Conservation (phyloP, 2,888 invertebrate species). For the Urechis unicinctus region DNA sequence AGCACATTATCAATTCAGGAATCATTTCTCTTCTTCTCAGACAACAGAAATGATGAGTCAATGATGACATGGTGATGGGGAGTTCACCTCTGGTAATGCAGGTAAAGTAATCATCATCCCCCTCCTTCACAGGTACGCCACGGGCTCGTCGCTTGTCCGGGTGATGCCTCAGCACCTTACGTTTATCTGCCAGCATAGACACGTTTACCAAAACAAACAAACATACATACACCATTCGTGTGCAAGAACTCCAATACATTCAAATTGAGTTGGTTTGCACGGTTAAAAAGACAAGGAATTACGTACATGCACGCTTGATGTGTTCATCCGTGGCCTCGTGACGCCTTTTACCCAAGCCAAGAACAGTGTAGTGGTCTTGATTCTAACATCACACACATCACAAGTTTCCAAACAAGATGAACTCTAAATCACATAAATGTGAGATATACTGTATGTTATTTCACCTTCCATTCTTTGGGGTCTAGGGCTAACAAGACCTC, state of each 20-base stretch:
- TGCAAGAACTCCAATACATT: background rate
- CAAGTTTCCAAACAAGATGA: background rate
- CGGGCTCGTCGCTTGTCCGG: slow-evolving; percentile 92
- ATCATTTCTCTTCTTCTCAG: no score
- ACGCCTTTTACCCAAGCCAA: slow-evolving; percentile 79
- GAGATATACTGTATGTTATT: no score
- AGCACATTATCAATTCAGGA: no score
- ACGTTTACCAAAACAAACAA: background rate
- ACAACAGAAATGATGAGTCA: no score
- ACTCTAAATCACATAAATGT: no score
- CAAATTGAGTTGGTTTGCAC: background rate
- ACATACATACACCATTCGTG: background rate
- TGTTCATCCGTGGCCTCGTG: slow-evolving; percentile 84
- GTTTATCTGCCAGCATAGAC: no score
- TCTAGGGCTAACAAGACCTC: slow-evolving; percentile 78
- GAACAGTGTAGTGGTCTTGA: slow-evolving; percentile 94
- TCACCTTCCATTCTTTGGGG: slow-evolving; percentile 88
- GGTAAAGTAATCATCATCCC: slow-evolving; percentile 84
- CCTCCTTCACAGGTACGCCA: slow-evolving; percentile 72
- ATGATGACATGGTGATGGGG: background rate
- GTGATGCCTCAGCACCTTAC: slow-evolving; percentile 88
- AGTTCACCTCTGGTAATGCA: slow-evolving; percentile 78
- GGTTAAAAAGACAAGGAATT: background rate
- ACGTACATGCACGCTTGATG: slow-evolving; percentile 86
- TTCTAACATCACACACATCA: slow-evolving; percentile 53